phyloP scores from a whole-genome alignment of 1,140 invertebrate species.

The Drosophila sp. region DNA sequence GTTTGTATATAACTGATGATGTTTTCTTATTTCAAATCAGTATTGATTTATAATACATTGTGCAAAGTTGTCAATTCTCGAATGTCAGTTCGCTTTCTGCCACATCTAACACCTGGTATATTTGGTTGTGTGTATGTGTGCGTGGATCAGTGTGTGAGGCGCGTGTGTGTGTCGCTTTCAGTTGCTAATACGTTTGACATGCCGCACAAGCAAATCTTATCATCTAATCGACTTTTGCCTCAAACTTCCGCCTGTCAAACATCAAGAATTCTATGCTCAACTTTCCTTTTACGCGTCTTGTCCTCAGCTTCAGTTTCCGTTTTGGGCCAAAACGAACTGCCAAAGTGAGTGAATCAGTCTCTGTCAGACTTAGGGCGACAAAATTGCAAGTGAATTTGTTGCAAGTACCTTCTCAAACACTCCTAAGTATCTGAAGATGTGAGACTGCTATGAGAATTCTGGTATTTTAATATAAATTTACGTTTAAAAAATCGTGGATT shows the following conservation, averaged over 20 bases:
- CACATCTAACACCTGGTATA: slow-evolving; percentile 19
- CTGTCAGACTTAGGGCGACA: slow-evolving; percentile 2
- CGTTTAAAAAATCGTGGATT: no score
- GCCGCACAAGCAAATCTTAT: slow-evolving; percentile 31
- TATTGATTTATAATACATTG: background rate
- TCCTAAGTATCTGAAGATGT: background rate
- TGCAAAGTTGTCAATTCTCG: slow-evolving; percentile 4
- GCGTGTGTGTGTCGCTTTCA: slow-evolving; percentile 11
- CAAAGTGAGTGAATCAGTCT: slow-evolving; percentile 16
- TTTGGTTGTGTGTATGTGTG: slow-evolving; percentile 5
- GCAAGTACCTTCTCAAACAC: background rate
- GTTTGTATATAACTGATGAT: no score
- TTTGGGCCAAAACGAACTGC: slow-evolving; percentile 18
- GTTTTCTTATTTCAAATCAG: background rate
- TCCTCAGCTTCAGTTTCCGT: slow-evolving; percentile 10
- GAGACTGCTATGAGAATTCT: background rate
- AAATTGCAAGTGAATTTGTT: slow-evolving; percentile 25
- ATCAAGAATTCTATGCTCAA: slow-evolving; percentile 14
- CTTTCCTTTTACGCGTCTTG: slow-evolving; percentile 32
- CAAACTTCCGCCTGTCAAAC: slow-evolving; percentile 11
- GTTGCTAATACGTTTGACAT: slow-evolving; percentile 39
- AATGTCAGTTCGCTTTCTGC: slow-evolving; percentile 10
- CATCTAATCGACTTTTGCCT: slow-evolving; percentile 35
- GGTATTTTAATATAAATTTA: no score
- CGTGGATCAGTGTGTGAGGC: slow-evolving; percentile 1